These are phyloP conservation scores for Psittacula echo DNA, from an alignment of 2,797 vertebrate species.

Conservation along the genomic window DNA sequence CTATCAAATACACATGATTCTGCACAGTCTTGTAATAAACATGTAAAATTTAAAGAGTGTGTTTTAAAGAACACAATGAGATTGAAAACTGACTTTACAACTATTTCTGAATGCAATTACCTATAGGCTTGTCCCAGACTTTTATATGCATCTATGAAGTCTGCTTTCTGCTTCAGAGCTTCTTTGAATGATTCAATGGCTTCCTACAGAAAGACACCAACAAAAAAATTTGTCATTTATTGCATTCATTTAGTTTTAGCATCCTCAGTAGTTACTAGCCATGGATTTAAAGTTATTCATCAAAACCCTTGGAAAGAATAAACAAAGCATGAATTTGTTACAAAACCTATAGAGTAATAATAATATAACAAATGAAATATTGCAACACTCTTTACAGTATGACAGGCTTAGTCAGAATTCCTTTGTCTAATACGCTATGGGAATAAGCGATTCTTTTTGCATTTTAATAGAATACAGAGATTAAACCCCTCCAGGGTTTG, in stretches of 20 bases:
- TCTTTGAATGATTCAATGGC: conserved; percentile 98
- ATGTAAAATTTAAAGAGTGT: not conserved
- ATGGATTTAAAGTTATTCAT: not conserved
- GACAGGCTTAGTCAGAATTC: not conserved
- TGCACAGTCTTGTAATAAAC: not conserved
- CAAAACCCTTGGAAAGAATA: not conserved
- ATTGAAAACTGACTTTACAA: not conserved
- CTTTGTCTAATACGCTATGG: not conserved
- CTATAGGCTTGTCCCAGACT: conserved; percentile 98
- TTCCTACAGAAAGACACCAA: conserved; percentile 81
- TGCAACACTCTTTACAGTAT: not conserved
- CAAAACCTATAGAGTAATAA: not conserved
- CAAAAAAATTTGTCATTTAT: not conserved
- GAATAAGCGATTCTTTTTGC: not conserved
- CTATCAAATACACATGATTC: not conserved
- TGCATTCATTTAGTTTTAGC: not conserved
- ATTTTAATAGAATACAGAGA: not conserved
- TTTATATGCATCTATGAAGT: conserved; percentile 97
- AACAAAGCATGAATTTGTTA: not conserved
- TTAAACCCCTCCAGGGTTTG: not conserved
- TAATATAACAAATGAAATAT: not conserved
- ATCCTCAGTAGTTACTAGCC: not conserved
- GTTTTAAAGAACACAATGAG: not conserved
- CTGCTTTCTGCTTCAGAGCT: conserved; percentile 92
- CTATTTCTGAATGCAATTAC: conserved; percentile 70